phyloP scores from a whole-genome alignment of 2,888 invertebrate genomes.

The Papilio demoleus region DNA sequence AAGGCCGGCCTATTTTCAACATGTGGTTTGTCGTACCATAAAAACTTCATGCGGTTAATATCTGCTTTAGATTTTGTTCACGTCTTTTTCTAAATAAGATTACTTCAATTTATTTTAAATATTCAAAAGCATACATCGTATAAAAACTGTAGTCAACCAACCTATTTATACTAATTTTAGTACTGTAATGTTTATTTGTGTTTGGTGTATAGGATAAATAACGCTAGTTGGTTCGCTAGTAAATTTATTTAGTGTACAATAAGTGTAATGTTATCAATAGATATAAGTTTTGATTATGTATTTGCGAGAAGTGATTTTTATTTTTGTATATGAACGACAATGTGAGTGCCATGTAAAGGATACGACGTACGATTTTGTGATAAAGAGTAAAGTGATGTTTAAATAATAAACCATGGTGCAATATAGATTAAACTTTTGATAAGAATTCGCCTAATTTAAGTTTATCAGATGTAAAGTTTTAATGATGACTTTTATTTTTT shows the following conservation, averaged over 20 bases:
- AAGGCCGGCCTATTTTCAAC: too few species aligned
- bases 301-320: conserved; percentile 12
- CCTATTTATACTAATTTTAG: not conserved
- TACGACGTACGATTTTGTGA: conserved; percentile 26
- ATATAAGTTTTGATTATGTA: conserved; percentile 24
- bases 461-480: not conserved
- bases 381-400: conserved; percentile 28
- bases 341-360: conserved; percentile 37
- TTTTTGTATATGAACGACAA: conserved; percentile 33
- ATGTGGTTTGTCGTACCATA: not conserved
- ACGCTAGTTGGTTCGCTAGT: conserved; percentile 38
- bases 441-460: conserved; percentile 24
- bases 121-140: not conserved
- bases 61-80: not conserved
- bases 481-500: conserved; percentile 12
- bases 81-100: not conserved
- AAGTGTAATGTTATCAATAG: conserved; percentile 33
- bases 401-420: conserved; percentile 39
- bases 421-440: conserved; percentile 30
- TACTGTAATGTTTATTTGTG: not conserved
- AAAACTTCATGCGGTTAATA: not conserved
- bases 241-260: conserved; percentile 11
- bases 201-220: conserved; percentile 12
- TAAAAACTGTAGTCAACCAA: not conserved
- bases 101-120: too few species aligned